These are phyloP conservation scores for Chrysina gloriosa DNA, from an alignment of 2,888 invertebrate species.

Conservation along the genomic window DNA sequence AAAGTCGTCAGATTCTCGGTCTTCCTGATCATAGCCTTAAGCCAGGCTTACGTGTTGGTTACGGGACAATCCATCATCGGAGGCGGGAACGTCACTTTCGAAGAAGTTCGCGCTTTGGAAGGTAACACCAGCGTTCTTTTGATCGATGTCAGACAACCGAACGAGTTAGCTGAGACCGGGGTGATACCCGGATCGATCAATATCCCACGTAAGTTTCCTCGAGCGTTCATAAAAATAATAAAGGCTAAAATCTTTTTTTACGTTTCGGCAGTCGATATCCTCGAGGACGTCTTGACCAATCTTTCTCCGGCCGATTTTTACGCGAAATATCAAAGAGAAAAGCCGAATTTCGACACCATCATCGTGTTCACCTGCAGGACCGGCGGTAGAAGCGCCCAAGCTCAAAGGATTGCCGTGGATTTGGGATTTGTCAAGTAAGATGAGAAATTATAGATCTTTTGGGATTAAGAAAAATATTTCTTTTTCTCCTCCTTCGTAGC, in stretches of 20 bases:
- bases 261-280: conserved; percentile 40
- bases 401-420: conserved; percentile 70
- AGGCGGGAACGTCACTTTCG: conserved; percentile 49
- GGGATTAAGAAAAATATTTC: not conserved
- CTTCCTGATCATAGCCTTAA: too few relatives aligned
- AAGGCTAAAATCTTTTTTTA: not conserved
- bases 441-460: not conserved
- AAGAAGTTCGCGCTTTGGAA: conserved; percentile 66
- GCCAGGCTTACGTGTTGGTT: too few relatives aligned
- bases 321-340: conserved; percentile 68
- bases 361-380: conserved; percentile 78
- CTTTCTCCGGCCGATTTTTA: conserved; percentile 66
- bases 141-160: conserved; percentile 82
- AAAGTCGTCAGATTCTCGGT: too few relatives aligned
- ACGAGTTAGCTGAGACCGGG: conserved; percentile 77
- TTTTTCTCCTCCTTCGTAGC: conserved; percentile 40
- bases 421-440: conserved; percentile 73
- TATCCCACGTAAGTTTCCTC: conserved; percentile 26
- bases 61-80: too few relatives aligned
- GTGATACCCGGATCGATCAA: conserved; percentile 68
- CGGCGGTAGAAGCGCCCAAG: conserved; percentile 74
- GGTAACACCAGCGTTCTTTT: conserved; percentile 68
- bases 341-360: conserved; percentile 70
- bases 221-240: not conserved
- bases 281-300: conserved; percentile 42